These are phyloP conservation scores for Silurus aristotelis DNA, from an alignment of 2,797 vertebrate species.

Conservation along the genomic window DNA sequence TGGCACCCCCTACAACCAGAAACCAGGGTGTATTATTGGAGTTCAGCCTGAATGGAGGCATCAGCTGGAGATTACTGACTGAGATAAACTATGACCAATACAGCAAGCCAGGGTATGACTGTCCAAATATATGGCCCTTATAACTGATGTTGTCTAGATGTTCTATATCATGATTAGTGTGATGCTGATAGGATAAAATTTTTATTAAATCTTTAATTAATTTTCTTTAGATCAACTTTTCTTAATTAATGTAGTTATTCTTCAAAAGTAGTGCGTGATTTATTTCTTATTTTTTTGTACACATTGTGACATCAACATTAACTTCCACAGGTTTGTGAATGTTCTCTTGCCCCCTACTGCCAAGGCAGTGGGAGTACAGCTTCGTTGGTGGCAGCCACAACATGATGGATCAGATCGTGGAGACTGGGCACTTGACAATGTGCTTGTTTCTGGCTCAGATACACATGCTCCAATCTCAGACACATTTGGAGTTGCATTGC, in stretches of 20 bases:
- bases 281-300: not conserved
- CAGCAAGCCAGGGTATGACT: constrained; percentile 90
- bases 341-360: constrained; percentile 91
- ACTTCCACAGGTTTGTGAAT: constrained; percentile 87
- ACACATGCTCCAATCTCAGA: constrained; percentile 90
- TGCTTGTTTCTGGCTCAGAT: constrained; percentile 91
- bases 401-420: constrained; percentile 91
- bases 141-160: not conserved
- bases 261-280: not conserved
- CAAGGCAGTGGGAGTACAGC: constrained; percentile 85
- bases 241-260: no score
- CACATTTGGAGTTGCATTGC: constrained; percentile 87
- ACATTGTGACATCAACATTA: not conserved
- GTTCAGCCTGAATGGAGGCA: constrained; percentile 93
- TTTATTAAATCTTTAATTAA: not conserved
- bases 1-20: constrained; percentile 90
- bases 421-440: constrained; percentile 96
- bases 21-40: constrained; percentile 97
- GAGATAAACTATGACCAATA: constrained; percentile 98
- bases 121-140: not conserved
- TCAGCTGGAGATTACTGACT: constrained; percentile 91
- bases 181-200: not conserved
- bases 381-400: constrained; percentile 98
- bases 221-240: not conserved
- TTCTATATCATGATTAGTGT: not conserved